Base-by-base conservation (phyloP, 2,113 vertebrate species). In the Amphilophus citrinellus region DNA sequence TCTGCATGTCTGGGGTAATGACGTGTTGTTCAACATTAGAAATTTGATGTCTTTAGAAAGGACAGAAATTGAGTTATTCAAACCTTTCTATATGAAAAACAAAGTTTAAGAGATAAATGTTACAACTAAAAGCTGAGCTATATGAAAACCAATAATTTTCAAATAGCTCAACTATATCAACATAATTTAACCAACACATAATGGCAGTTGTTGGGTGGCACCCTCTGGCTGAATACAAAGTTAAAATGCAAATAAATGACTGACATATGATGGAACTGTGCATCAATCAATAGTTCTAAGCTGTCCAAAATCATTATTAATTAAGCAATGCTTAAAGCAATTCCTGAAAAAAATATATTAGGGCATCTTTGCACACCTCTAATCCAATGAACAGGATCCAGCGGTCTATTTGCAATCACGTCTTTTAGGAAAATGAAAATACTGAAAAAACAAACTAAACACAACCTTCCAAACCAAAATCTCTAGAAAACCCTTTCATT, bases 401-500 rank as follows among this genome's bases (percentile, higher is more conserved):
- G 39, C 27, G 14, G 9, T 18, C 5, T 50, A 71, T 42, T 50
- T 50, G 14, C 8, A 50, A 30, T 30, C 14, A 20, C 50, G 2
- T 50, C 20, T 50, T 50, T 30, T 20, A 50, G 11, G 66, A 1
- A 71, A 53, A 50, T 20, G 24, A 30, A 2, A 71, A 30, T 2
- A 10, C 66, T 18, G 24, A 30, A 30, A 30, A 20, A 53, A 32
- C 24, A 73, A 53, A 18, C 50, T 53, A 53, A 18, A 53, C 50
- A 66, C 47, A 59, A 5, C 2, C 18, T 24, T 50, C 35, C 6
- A 47, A 61, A 27, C n/a, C 30, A 62, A 8, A 39, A 80, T 73
- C 61, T 73, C 65, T 37, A 30, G 20, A 24, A 47, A 84, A 84
- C 53, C 58, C 44, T 83, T 79, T 32, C 4, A 47, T 42, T 22